Evolutionary conservation across 2,888 invertebrate species (phyloP).

Genomic region (Agrypnus murinus): DNA sequence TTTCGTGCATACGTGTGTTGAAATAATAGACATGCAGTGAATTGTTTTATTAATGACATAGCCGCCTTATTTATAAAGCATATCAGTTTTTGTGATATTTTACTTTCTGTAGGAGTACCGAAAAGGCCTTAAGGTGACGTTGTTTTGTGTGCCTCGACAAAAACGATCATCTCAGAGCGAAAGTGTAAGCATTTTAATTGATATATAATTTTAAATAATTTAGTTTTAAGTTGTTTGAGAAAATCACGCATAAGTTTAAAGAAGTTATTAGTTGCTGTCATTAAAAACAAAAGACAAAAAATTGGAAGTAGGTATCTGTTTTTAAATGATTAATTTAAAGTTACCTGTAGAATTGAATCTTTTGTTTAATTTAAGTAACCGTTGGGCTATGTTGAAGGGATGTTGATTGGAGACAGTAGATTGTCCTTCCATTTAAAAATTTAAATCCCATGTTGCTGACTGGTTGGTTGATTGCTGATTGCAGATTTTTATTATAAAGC

Average conservation of each 20-base stretch:
- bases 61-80: conserved; percentile 10
- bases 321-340: too few relatives aligned
- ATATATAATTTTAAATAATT: too few relatives aligned
- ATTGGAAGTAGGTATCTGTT: too few relatives aligned
- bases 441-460: conserved; percentile 14
- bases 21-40: conserved; percentile 6
- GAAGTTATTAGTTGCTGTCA: too few relatives aligned
- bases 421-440: conserved; percentile 23
- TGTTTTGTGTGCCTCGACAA: conserved; percentile 77
- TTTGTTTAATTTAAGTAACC: too few relatives aligned
- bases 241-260: too few relatives aligned
- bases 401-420: too few relatives aligned
- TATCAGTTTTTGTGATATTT: conserved; percentile 46
- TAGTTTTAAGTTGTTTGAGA: too few relatives aligned
- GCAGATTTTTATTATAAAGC: neutral
- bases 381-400: too few relatives aligned
- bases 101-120: conserved; percentile 42
- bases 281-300: too few relatives aligned
- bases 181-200: conserved; percentile 70
- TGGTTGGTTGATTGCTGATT: neutral
- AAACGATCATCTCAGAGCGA: conserved; percentile 76
- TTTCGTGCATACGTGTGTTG: conserved; percentile 32
- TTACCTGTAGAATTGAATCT: too few relatives aligned
- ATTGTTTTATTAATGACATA: conserved; percentile 13
- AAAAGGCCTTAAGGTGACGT: conserved; percentile 72